Evolutionary conservation across 1,140 invertebrate species (phyloP), one percentile per base, ranked within the genome.

Genomic region (Paracyclopina nana): DNA sequence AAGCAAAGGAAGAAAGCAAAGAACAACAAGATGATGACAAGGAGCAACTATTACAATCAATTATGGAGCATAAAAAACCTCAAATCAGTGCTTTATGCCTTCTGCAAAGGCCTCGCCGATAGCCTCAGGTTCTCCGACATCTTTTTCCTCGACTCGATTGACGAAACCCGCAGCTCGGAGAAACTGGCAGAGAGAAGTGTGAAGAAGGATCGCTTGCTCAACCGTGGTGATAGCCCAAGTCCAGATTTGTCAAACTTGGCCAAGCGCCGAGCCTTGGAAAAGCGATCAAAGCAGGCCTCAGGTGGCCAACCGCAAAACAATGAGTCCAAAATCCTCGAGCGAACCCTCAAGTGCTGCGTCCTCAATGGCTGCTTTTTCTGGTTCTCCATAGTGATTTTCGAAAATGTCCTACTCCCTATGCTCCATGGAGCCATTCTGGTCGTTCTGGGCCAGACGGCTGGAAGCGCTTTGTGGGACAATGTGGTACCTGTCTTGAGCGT

Each of bases 301-400:
- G 8, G 8, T 9, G 9, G 9, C 44, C 20, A 18, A 6, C 11
- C 11, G 44, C 18, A n/a, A 1, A 54, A 12, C 27, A 46, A 0
- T 14, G 75, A 82, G 65, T 79, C 78, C 28, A 80, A 79, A 68
- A 75, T 85, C 56, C 66, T 82, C 50, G 78, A 78, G 60, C 72
- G 84, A 60, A 78, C 83, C 30, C 64, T 84, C 55, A 78, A 87
- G 64, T 88, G 83, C 62, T 85, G 82, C 62, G 70, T 73, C 12
- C 69, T 88, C 20, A 90, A 90, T 67, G 84, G 83, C 28, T 78
- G 80, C 43, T 76, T 88, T 50, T 87, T 86, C 66, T 76, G 80
- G 68, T 64, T 78, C 9, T 82, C 80, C 60, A 79, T 88, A 55
- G 61, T 82, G 25, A 66, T 84, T 26, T 85, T 85, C 64, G 77